phyloP scores from a whole-genome alignment of 1,140 invertebrate species.

The Steinernema feltiae region DNA sequence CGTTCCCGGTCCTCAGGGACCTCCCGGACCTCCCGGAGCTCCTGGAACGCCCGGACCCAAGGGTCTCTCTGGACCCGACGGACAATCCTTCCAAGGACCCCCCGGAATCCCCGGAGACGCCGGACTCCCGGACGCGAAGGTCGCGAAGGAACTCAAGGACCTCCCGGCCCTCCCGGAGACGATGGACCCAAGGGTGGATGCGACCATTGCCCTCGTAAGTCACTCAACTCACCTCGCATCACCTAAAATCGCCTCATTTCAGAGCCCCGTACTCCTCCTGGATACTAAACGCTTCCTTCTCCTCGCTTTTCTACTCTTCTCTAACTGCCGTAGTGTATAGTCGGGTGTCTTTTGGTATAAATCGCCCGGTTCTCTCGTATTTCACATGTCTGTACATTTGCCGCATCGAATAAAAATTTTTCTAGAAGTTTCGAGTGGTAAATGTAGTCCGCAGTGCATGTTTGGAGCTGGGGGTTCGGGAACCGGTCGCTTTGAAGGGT shows the following conservation, averaged over 20 bases:
- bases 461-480: too few species aligned
- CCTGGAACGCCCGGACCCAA: conserved; percentile 37
- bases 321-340: conserved; percentile 1
- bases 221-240: not conserved
- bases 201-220: conserved; percentile 48
- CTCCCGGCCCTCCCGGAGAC: conserved; percentile 32
- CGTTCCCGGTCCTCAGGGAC: conserved; percentile 56
- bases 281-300: conserved; percentile 40
- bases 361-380: not conserved
- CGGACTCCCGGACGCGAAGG: conserved; percentile 40
- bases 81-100: conserved; percentile 30
- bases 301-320: not conserved
- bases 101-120: conserved; percentile 52
- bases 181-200: conserved; percentile 50
- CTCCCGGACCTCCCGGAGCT: conserved; percentile 40
- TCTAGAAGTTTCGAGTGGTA: too few species aligned
- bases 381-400: not conserved
- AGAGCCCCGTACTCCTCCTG: conserved; percentile 54
- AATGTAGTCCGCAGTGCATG: too few species aligned
- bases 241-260: not conserved
- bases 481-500: too few species aligned
- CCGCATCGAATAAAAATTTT: not conserved
- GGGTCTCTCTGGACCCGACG: conserved; percentile 53
- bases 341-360: not conserved
- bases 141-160: conserved; percentile 17